A percentile compares a stretch with the other conserved stretches of the same genome.
These are phyloP conservation scores for Scyliorhinus canicula DNA, from an alignment of 2,797 vertebrate species.

Conservation along the genomic window DNA sequence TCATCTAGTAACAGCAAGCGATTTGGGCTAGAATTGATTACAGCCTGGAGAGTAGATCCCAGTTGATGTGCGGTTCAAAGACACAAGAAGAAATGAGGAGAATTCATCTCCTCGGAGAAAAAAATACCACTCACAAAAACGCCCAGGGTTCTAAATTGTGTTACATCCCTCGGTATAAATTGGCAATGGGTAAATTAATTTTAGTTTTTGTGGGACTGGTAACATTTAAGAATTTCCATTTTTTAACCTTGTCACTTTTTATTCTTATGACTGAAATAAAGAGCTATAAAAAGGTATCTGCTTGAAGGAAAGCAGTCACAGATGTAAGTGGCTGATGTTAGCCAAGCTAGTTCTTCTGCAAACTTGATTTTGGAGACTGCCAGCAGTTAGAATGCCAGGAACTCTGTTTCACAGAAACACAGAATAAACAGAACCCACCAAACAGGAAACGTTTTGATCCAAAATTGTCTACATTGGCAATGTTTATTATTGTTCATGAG, in stretches of 20 bases:
- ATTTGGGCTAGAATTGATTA: not conserved
- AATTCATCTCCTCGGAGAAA: not conserved
- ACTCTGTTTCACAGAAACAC: not conserved
- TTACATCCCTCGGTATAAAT: not conserved
- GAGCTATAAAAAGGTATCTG: not conserved
- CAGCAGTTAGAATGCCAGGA: constrained; percentile 28
- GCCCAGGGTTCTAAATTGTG: not conserved
- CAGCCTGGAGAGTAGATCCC: not conserved
- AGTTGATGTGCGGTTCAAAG: not conserved
- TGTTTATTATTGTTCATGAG: not conserved
- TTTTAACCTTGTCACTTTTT: not conserved
- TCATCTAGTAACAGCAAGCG: not conserved
- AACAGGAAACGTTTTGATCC: not conserved
- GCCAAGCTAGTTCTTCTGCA: constrained; percentile 12
- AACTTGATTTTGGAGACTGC: constrained; percentile 4
- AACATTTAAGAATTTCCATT: not conserved
- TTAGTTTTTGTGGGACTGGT: not conserved
- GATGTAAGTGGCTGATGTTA: not conserved
- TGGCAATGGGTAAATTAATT: not conserved
- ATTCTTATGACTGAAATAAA: not conserved
- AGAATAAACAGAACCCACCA: not conserved
- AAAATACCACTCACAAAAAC: no score
- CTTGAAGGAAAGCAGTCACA: not conserved
- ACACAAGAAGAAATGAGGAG: not conserved
- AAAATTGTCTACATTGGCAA: not conserved